Conservation (phyloP, 2,888 invertebrate genomes). For the Eilema caniola region DNA sequence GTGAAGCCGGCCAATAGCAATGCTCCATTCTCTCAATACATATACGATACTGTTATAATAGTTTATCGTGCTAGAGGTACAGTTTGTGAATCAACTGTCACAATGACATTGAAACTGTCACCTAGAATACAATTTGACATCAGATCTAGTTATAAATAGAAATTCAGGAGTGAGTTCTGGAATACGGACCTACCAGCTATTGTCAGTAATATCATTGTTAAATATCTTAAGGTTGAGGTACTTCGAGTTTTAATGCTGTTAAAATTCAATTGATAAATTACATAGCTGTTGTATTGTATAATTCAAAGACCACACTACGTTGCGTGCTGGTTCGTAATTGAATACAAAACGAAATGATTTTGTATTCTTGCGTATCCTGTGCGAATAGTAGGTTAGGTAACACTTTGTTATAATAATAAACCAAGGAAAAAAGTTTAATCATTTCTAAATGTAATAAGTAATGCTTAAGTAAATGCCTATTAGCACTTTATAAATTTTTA, state of each 20-base stretch:
- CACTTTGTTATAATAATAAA: background rate
- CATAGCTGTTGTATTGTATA: background rate
- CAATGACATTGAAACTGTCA: no score
- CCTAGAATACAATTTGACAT: no score
- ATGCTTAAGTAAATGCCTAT: background rate
- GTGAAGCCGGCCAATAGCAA: no score
- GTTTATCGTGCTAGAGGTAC: no score
- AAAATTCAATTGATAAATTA: background rate
- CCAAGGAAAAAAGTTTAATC: background rate
- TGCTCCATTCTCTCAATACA: no score
- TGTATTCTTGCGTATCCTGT: background rate
- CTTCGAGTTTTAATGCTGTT: background rate
- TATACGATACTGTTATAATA: no score
- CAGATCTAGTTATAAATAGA: no score
- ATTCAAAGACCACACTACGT: background rate
- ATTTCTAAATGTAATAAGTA: background rate
- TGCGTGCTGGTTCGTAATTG: conserved; percentile 1
- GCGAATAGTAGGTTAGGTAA: background rate
- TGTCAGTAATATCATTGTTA: no score
- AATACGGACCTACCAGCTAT: no score
- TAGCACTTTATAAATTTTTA: background rate
- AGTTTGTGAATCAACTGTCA: no score
- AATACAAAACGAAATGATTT: background rate
- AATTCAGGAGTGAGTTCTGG: no score
- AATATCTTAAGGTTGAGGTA: no score